A percentile compares a stretch with the other conserved stretches of the same genome.
These are phyloP conservation scores for Pyrochroa serraticornis DNA, from an alignment of 2,888 invertebrate species.

Conservation along the genomic window DNA sequence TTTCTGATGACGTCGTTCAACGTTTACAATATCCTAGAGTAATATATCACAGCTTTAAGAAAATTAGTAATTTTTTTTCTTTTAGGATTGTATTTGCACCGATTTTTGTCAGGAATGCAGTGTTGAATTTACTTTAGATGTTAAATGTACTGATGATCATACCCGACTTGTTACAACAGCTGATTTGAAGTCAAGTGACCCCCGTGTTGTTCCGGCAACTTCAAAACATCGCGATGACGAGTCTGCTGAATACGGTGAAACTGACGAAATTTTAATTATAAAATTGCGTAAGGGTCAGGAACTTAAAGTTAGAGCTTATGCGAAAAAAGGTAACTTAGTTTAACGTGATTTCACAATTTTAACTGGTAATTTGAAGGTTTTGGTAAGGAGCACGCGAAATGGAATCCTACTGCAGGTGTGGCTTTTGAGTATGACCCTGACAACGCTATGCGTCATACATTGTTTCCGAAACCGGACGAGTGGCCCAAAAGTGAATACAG, in stretches of 20 bases:
- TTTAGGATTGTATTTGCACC: conserved; percentile 91
- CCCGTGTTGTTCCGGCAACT: conserved; percentile 90
- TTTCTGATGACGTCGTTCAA: conserved; percentile 96
- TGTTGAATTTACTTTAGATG: conserved; percentile 96
- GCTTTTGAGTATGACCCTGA: conserved; percentile 99
- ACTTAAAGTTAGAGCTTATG: conserved; percentile 91
- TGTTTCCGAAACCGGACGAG: conserved; percentile 95
- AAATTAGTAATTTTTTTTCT: conserved; percentile 21
- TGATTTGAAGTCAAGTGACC: conserved; percentile 91
- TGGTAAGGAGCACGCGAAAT: conserved; percentile 99
- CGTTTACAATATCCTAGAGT: conserved; percentile 89
- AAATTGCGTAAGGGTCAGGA: conserved; percentile 83
- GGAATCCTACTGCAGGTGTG: conserved; percentile 99
- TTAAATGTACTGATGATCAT: conserved; percentile 92
- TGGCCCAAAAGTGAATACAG: conserved; percentile 99
- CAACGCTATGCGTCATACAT: conserved; percentile 93
- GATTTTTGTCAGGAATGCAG: conserved; percentile 98
- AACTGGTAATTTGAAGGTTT: conserved; percentile 59
- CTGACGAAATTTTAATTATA: conserved; percentile 82
- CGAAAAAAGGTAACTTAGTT: conserved; percentile 76
- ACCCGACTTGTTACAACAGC: conserved; percentile 96
- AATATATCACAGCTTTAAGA: conserved; percentile 47
- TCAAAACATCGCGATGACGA: conserved; percentile 92
- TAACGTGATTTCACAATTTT: background rate
- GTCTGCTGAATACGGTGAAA: conserved; percentile 91